A percentile compares a stretch with the other conserved stretches of the same genome.
These are phyloP conservation scores for Nematostella vectensis DNA, from an alignment of 92 coral and sea anemone species.

Conservation along the genomic window DNA sequence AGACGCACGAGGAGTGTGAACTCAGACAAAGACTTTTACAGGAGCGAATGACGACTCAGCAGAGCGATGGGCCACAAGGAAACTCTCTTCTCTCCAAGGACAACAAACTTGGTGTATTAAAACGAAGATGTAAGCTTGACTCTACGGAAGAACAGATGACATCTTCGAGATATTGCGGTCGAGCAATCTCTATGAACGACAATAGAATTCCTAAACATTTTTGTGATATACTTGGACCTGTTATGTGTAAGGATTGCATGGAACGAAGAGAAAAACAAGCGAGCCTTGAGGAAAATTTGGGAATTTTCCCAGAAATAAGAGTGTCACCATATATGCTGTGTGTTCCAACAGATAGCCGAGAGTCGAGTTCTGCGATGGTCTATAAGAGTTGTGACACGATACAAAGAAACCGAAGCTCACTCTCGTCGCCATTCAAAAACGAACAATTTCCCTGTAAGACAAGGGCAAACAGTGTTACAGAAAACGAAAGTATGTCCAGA, in stretches of 20 bases:
- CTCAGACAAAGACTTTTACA: neutral
- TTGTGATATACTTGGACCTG: conserved; percentile 76
- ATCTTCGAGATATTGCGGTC: conserved; percentile 26
- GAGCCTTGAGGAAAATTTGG: conserved; percentile 29
- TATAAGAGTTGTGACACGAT: conserved; percentile 35
- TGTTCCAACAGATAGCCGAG: conserved; percentile 25
- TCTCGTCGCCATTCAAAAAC: conserved; percentile 3
- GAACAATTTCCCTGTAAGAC: conserved; percentile 27
- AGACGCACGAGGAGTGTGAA: neutral
- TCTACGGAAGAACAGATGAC: conserved; percentile 9
- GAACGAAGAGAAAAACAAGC: conserved; percentile 38
- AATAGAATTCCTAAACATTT: conserved; percentile 46
- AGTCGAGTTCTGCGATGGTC: conserved; percentile 24
- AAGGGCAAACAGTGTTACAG: conserved; percentile 54
- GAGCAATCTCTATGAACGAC: conserved; percentile 21
- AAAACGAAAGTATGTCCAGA: neutral
- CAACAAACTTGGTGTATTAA: conserved; percentile 11
- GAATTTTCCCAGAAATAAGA: conserved; percentile 48
- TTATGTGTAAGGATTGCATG: conserved; percentile 56
- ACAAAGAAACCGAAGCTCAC: conserved; percentile 22
- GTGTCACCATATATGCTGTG: conserved; percentile 66
- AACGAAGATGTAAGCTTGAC: conserved; percentile 7
- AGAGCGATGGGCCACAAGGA: neutral
- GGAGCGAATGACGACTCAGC: neutral
- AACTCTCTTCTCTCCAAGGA: neutral